Evolutionary conservation across 1,140 invertebrate genomes (phyloP).

Genomic region (Drosophila tristis): DNA sequence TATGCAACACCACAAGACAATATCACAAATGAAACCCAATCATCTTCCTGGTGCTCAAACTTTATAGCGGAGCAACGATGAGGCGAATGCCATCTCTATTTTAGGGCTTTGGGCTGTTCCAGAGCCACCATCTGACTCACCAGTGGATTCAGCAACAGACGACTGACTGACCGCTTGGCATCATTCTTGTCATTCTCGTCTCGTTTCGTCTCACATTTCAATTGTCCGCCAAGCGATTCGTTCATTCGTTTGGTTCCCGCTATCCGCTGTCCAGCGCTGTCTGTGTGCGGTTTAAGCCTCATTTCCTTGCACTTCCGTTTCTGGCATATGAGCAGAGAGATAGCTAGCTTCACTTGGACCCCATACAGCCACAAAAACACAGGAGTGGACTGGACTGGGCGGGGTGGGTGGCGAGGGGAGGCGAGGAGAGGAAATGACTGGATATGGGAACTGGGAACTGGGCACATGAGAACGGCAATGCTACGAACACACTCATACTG

Average conservation of each 20-base stretch:
- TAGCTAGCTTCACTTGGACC: constrained; percentile 29
- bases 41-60: background rate
- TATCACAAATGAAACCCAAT: too few relatives aligned
- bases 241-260: constrained; percentile 5
- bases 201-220: constrained; percentile 67
- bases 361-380: background rate
- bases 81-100: constrained; percentile 10
- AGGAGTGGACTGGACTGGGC: too few relatives aligned
- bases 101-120: background rate
- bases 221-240: constrained; percentile 54
- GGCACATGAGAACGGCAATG: constrained; percentile 49
- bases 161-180: constrained; percentile 6
- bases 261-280: constrained; percentile 18
- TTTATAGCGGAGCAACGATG: background rate
- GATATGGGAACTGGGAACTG: too few relatives aligned
- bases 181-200: constrained; percentile 24
- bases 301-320: constrained; percentile 76
- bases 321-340: constrained; percentile 66
- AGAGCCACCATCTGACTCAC: background rate
- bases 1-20: too few relatives aligned
- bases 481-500: constrained; percentile 36
- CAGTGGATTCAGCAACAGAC: constrained; percentile 18
- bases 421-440: too few relatives aligned
- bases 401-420: too few relatives aligned
- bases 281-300: constrained; percentile 77